Evolutionary conservation across 2,797 vertebrate species (phyloP), one percentile per base, ranked within the genome.

Genomic region (Threskiornis aethiopicus): DNA sequence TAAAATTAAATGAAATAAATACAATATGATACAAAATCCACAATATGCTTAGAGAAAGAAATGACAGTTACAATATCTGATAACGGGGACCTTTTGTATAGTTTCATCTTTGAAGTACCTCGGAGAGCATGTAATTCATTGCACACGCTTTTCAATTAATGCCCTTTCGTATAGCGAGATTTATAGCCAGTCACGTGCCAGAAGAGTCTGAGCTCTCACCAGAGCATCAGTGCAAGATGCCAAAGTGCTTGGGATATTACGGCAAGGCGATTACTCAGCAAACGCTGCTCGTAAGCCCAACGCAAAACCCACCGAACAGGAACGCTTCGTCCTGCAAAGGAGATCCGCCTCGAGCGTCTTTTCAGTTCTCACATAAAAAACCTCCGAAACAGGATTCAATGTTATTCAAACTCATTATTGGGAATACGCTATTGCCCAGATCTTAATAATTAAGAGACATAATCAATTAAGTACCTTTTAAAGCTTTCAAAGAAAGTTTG

Each of bases 1-100:
- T 98, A 98, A 99, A 99, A 99, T 98, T 98, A 99, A 99, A 99
- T 98, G 98, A 99, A 99, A 99, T 99, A 99, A 99, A 99, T 99
- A 99, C 99, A 99, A 97, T 99, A 99, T 99, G 98, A 98, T 99
- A 99, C 99, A 99, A 99, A 99, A 98, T 99, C 98, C 98, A 99
- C 98, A 99, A 99, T 98, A 98, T 99, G 98, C 98, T 98, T 96
- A 97, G 98, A 98, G 98, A 97, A 97, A 96, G 87, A 97, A 97
- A 96, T 79, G 95, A 97, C 93, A 87, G 96, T 97, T 96, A 98
- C 85, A 87, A 95, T 97, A 97, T 96, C 88, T 89, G 94, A 94
- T 86, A 96, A 46, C 21, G 85, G 94, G 85, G 88, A 96, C 71
- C 78, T 92, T 95, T 88, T 85, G 93, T 67, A 81, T 33, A 84